Percentiles rank a stretch among this genome's conserved stretches.
Conservation (phyloP, 1,140 invertebrate species). For the Agraylea sexmaculata region DNA sequence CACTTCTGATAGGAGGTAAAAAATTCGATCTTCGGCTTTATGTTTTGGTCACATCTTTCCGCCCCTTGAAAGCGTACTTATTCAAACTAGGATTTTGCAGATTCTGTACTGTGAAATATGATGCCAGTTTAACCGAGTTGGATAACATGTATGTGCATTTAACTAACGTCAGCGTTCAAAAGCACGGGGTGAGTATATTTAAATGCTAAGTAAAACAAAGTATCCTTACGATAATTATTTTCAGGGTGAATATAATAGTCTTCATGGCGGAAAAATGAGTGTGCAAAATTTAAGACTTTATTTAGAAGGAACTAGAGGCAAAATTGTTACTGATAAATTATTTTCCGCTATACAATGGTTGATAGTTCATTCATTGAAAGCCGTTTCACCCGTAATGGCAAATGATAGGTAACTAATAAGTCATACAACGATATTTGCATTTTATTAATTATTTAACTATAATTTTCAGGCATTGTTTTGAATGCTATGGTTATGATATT, state of each 20-base stretch:
- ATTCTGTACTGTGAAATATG: slow-evolving; percentile 73
- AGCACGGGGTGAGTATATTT: slow-evolving; percentile 53
- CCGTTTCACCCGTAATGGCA: slow-evolving; percentile 69
- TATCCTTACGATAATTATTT: slow-evolving; percentile 10
- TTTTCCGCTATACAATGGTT: slow-evolving; percentile 82
- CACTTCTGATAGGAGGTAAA: slow-evolving; percentile 73
- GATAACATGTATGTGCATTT: slow-evolving; percentile 81
- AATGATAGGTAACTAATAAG: slow-evolving; percentile 50
- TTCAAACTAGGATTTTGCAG: slow-evolving; percentile 73
- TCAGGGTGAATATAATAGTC: slow-evolving; percentile 85
- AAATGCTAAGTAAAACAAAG: slow-evolving; percentile 48
- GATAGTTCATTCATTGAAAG: slow-evolving; percentile 73
- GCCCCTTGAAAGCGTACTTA: slow-evolving; percentile 69
- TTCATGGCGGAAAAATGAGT: slow-evolving; percentile 91
- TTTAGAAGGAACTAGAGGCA: slow-evolving; percentile 82
- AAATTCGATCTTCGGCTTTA: slow-evolving; percentile 80
- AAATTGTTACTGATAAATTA: slow-evolving; percentile 70
- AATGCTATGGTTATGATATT: slow-evolving; percentile 87
- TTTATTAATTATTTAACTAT: slow-evolving; percentile 53
- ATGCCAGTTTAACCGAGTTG: slow-evolving; percentile 63
- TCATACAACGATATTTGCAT: slow-evolving; percentile 52
- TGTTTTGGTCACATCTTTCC: slow-evolving; percentile 71
- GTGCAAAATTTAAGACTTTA: slow-evolving; percentile 83
- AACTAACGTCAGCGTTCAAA: slow-evolving; percentile 79
- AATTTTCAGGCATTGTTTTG: slow-evolving; percentile 60